Evolutionary conservation across 2,113 vertebrate species (phyloP), one percentile per base, ranked within the genome.

Genomic region (Nibea albiflora): DNA sequence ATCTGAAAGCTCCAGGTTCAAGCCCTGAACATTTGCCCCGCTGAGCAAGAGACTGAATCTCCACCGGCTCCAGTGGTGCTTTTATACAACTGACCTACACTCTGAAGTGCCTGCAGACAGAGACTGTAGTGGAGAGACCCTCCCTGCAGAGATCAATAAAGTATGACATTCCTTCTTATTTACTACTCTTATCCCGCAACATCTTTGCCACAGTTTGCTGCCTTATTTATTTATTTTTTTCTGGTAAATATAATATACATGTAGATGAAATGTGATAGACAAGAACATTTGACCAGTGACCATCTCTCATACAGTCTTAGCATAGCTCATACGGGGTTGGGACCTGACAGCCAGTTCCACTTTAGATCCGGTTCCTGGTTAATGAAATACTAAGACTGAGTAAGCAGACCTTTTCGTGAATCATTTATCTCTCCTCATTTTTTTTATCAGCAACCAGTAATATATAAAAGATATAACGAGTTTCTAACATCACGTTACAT

Each of bases 71-170:
- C 58, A 47, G 24, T 63, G 47, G 26, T 54, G 74, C 50, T 61
- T 77, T 71, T 20, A 17, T 71, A 47, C 31, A 50, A 26, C 49
- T 70, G 52, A 70, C 52, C 60, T 42, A n/a, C 35, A 28, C 35
- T 77, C 50, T 69, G 24, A 52, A 53, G 60, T n/a, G 54, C 24
- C 74, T 61, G 63, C 62, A 54, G 54, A 53, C 42, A 65, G 66
- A 16, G 65, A 60, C 56, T 24, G 12, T 1, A 57, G 64, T 24
- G 49, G 14, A 24, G 52, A 52, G 22, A 47, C 46, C 62, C 35
- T 74, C 54, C 53, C 46, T n/a, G 52, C 44, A n/a, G 58, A 63
- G 50, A 71, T 82, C 80, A 64, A 70, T 82, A 28, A 60, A 61
- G 54, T 67, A 28, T 68, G 49, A 24, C 20, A 39, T 64, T 57